phyloP scores from a whole-genome alignment of 2,113 vertebrate genomes.

The Strix uralensis region DNA sequence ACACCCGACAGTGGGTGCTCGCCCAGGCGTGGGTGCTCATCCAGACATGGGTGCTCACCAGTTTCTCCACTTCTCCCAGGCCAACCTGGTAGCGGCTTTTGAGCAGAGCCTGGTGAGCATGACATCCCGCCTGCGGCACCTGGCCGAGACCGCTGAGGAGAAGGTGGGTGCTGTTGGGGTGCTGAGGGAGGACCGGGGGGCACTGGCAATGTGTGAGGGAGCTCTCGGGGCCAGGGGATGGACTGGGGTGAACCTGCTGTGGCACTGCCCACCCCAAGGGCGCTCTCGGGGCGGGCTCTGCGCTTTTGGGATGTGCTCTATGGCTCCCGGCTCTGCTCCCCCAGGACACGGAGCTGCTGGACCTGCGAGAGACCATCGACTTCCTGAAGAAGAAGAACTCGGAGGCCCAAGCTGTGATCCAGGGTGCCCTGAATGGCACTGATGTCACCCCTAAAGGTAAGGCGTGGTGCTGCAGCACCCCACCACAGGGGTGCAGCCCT shows the following conservation, averaged over 20 bases:
- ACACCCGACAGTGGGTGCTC: not conserved
- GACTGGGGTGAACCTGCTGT: not conserved
- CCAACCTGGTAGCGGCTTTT: constrained; percentile 93
- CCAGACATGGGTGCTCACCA: not conserved
- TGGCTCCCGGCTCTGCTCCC: not conserved
- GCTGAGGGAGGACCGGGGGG: not conserved
- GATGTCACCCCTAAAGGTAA: constrained; percentile 86
- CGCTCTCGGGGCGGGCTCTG: not conserved
- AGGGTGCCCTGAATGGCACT: constrained; percentile 85
- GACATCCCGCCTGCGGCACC: constrained; percentile 88
- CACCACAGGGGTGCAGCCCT: not conserved
- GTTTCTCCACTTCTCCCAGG: constrained; percentile 66
- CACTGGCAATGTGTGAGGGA: not conserved
- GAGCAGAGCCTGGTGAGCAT: constrained; percentile 94
- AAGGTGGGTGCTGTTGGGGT: constrained; percentile 75
- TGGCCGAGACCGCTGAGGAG: constrained; percentile 89
- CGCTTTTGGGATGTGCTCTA: fast-evolving
- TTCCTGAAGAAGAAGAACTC: constrained; percentile 87
- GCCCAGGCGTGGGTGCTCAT: fast-evolving
- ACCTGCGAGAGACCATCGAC: constrained; percentile 92
- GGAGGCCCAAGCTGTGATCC: constrained; percentile 93
- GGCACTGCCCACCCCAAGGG: not conserved
- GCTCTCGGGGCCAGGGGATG: fast-evolving
- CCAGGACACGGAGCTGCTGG: constrained; percentile 87
- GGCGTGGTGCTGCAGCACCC: not conserved